Evolutionary conservation across 2,888 invertebrate species (phyloP), one percentile per base, ranked within the genome.

Genomic region (Acrobasis suavella): DNA sequence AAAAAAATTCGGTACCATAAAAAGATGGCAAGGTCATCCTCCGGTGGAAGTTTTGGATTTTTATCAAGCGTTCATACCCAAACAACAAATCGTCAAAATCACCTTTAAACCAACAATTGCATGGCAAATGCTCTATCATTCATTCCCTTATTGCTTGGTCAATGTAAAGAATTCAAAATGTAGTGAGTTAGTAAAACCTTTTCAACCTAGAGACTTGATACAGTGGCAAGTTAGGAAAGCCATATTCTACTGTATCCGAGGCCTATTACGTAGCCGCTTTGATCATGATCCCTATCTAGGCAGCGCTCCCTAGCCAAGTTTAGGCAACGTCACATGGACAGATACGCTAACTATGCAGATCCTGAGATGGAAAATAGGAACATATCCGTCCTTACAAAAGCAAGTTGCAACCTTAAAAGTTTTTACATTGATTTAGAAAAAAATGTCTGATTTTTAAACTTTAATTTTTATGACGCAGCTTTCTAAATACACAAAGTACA

Each of bases 181-280:
- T 46, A 7, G 46, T 46, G 46, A 46, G n/a, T 14, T 46, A 12
- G 3, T 46, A 7, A 12, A 14, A 12, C 14, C 10, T 46, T 46
- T 46, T 14, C 7, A 46, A 6, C 6, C 2, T 46, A n/a, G 46
- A 14, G 46, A 46, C 12, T 46, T 14, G 14, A 46, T 7, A 12
- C 46, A n/a, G n/a, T n/a, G 5, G 78, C 77, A 74, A 75, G 79
- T 78, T 77, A 65, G 65, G 56, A 46, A 46, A 10, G 46, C 7
- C 16, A 15, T 50, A 50, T 58, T 58, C 54, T 15, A 46, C 46
- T 42, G 8, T 56, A 56, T 72, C 66, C 70, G 65, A 73, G 72
- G 72, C 75, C 82, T 81, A 88, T 86, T 88, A 87, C 78, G 76
- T 72, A 66, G 64, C 75, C 75, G 81, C 83, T 85, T 83, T 83